phyloP scores from a whole-genome alignment of 2,113 vertebrate species.

The Bagarius yarrelli region DNA sequence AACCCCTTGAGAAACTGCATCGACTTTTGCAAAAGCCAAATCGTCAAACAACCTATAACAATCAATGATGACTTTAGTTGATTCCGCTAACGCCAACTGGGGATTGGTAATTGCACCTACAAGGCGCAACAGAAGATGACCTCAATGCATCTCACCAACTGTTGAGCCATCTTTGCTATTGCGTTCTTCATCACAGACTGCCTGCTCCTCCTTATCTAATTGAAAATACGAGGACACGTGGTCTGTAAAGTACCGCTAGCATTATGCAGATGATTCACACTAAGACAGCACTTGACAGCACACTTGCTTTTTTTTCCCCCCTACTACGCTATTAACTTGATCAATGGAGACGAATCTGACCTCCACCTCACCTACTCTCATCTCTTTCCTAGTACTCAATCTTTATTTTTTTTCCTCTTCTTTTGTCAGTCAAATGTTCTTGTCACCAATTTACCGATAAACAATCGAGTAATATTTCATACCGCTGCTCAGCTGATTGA shows the following conservation, averaged over 20 bases:
- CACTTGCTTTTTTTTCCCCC: too few relatives aligned
- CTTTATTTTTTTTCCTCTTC: background rate
- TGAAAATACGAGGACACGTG: background rate
- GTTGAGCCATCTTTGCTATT: background rate
- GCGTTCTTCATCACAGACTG: background rate
- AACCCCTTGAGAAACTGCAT: background rate
- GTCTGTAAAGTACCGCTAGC: background rate
- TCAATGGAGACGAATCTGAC: background rate
- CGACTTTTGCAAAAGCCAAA: background rate
- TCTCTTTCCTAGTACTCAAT: background rate
- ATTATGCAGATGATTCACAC: background rate
- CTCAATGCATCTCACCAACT: background rate
- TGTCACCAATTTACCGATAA: background rate
- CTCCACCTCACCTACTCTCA: background rate
- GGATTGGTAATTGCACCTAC: constrained; percentile 1
- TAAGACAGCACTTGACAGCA: background rate
- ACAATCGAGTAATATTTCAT: background rate
- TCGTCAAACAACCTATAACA: background rate
- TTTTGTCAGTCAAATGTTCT: background rate
- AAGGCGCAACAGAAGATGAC: background rate
- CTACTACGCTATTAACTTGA: background rate
- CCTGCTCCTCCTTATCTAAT: background rate
- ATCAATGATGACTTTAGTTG: background rate
- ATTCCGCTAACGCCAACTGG: background rate
- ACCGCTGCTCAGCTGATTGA: background rate